phyloP scores from a whole-genome alignment of 92 coral and sea anemone species.

The Actinernus sp. region DNA sequence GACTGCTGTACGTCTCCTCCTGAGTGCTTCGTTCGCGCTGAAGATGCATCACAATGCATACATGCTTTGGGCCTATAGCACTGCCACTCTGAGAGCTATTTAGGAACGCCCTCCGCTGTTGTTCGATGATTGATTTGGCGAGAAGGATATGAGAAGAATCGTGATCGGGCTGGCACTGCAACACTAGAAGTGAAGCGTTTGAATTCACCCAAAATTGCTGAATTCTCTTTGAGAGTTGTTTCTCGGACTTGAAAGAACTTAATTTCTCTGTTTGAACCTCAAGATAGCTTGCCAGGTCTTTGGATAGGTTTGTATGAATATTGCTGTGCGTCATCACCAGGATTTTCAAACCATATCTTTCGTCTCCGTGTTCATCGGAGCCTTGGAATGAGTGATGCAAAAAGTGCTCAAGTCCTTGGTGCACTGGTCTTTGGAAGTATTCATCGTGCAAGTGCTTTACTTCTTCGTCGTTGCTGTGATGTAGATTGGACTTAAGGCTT shows the following conservation, averaged over 20 bases:
- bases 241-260: conserved; percentile 93
- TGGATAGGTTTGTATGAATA: conserved; percentile 76
- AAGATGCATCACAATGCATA: conserved; percentile 86
- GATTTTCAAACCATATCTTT: conserved; percentile 67
- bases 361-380: conserved; percentile 18
- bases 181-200: conserved; percentile 70
- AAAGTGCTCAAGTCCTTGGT: conserved; percentile 71
- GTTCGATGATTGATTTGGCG: conserved; percentile 91
- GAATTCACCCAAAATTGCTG: conserved; percentile 78
- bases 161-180: conserved; percentile 94
- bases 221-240: conserved; percentile 81
- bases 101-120: conserved; percentile 67
- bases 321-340: conserved; percentile 91
- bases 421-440: conserved; percentile 79
- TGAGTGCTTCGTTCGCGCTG: conserved; percentile 58
- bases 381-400: conserved; percentile 7
- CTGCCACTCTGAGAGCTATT: conserved; percentile 1
- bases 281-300: conserved; percentile 65
- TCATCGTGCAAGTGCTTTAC: conserved; percentile 46
- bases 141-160: conserved; percentile 92
- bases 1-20: conserved; percentile 19
- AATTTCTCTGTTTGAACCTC: conserved; percentile 83
- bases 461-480: conserved; percentile 46
- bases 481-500: conserved; percentile 53
- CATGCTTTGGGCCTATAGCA: conserved; percentile 64